Conservation (phyloP, 2,888 invertebrate genomes). For the Oasisia sp. region DNA sequence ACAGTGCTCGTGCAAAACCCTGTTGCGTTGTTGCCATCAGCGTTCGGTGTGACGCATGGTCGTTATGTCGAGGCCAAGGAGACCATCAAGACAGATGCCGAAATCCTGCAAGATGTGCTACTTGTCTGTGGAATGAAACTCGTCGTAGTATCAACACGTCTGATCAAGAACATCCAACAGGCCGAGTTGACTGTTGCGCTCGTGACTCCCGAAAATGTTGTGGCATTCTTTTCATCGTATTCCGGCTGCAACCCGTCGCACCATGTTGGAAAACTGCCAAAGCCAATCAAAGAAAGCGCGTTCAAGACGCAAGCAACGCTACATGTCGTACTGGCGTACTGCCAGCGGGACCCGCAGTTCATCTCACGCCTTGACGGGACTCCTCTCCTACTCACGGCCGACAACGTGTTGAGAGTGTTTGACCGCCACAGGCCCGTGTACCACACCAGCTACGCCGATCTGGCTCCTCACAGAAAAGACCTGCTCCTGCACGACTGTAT, state of each 20-base stretch:
- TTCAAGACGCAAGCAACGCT: slow-evolving; percentile 34
- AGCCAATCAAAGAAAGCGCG: slow-evolving; percentile 30
- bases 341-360: slow-evolving; percentile 34
- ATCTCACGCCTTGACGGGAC: slow-evolving; percentile 39
- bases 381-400: slow-evolving; percentile 48
- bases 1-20: neutral
- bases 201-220: slow-evolving; percentile 41
- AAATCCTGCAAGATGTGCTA: slow-evolving; percentile 40
- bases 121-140: slow-evolving; percentile 42
- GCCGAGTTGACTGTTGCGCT: slow-evolving; percentile 37
- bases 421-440: slow-evolving; percentile 37
- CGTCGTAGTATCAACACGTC: slow-evolving; percentile 32
- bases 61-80: neutral
- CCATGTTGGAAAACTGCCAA: slow-evolving; percentile 35
- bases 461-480: slow-evolving; percentile 32
- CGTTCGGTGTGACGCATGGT: neutral
- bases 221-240: slow-evolving; percentile 40
- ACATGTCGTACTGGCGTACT: slow-evolving; percentile 43
- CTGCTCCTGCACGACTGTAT: slow-evolving; percentile 30
- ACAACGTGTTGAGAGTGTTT: slow-evolving; percentile 42
- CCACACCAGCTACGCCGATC: slow-evolving; percentile 35
- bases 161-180: slow-evolving; percentile 37
- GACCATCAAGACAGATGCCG: slow-evolving; percentile 28
- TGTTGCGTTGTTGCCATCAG: too few species aligned
- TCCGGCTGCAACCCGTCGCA: slow-evolving; percentile 30